Conservation (phyloP, 1,140 invertebrate species). For the Brachionus calyciflorus region DNA sequence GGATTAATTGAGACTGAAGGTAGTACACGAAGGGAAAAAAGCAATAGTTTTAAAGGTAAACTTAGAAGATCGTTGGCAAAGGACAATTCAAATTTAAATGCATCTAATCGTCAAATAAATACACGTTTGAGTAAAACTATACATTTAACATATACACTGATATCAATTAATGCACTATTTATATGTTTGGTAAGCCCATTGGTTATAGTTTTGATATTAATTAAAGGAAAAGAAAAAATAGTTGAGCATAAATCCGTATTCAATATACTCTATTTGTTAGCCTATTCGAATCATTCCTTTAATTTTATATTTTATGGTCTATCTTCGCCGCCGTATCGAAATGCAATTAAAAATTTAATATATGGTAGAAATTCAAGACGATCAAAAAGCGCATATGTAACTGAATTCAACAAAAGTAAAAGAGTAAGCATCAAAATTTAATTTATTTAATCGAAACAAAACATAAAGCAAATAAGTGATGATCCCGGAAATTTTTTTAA, state of each 20-base stretch:
- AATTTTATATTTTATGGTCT: slow-evolving; percentile 46
- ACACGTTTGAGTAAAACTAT: slow-evolving; percentile 17
- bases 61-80: not conserved
- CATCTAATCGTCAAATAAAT: slow-evolving; percentile 1
- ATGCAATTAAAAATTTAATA: slow-evolving; percentile 28
- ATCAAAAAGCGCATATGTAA: too few species aligned
- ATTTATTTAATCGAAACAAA: too few species aligned
- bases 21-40: not conserved
- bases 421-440: too few species aligned
- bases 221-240: slow-evolving; percentile 24
- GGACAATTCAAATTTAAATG: too few species aligned
- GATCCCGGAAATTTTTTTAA: too few species aligned
- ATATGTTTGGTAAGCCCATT: slow-evolving; percentile 36
- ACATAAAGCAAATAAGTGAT: too few species aligned
- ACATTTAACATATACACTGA: slow-evolving; percentile 38
- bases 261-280: slow-evolving; percentile 28
- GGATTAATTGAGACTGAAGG: not conserved
- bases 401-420: too few species aligned
- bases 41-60: not conserved
- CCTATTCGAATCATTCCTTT: slow-evolving; percentile 46
- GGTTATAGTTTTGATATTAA: not conserved
- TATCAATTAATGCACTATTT: slow-evolving; percentile 26
- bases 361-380: too few species aligned
- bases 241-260: not conserved
- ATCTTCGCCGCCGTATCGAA: slow-evolving; percentile 40